phyloP scores from a whole-genome alignment of 1,140 invertebrate genomes.

The Diabrotica virgifera region DNA sequence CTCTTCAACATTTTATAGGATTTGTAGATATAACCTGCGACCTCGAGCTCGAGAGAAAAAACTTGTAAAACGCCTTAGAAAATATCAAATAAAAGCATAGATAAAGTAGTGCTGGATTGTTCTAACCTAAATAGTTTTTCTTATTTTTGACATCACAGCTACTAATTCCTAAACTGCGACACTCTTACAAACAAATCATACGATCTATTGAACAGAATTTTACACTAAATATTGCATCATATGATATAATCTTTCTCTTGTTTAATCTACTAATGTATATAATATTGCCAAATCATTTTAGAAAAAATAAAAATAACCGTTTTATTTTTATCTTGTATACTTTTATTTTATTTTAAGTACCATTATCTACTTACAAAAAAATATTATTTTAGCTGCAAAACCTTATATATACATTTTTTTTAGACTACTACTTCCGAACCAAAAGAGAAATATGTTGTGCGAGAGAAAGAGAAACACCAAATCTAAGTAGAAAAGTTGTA shows the following conservation, averaged over 20 bases:
- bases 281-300: conserved; percentile 19
- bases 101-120: conserved; percentile 9
- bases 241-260: conserved; percentile 23
- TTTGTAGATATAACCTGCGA: background rate
- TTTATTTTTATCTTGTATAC: conserved; percentile 26
- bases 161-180: conserved; percentile 37
- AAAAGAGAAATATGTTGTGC: conserved; percentile 16
- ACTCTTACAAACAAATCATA: conserved; percentile 32
- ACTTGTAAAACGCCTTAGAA: conserved; percentile 3
- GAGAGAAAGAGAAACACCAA: conserved; percentile 17
- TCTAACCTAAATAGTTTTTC: conserved; percentile 22
- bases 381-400: conserved; percentile 35
- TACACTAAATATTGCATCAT: conserved; percentile 18
- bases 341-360: conserved; percentile 29
- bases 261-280: conserved; percentile 1
- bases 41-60: background rate
- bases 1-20: background rate
- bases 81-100: conserved; percentile 7
- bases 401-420: conserved; percentile 22
- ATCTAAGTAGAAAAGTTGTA: conserved; percentile 20
- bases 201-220: background rate
- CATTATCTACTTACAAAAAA: conserved; percentile 33
- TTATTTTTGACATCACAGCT: conserved; percentile 38
- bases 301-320: conserved; percentile 27
- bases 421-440: conserved; percentile 8